Evolutionary conservation across 2,888 invertebrate genomes (phyloP).

Genomic region (Heliothis peltigera): DNA sequence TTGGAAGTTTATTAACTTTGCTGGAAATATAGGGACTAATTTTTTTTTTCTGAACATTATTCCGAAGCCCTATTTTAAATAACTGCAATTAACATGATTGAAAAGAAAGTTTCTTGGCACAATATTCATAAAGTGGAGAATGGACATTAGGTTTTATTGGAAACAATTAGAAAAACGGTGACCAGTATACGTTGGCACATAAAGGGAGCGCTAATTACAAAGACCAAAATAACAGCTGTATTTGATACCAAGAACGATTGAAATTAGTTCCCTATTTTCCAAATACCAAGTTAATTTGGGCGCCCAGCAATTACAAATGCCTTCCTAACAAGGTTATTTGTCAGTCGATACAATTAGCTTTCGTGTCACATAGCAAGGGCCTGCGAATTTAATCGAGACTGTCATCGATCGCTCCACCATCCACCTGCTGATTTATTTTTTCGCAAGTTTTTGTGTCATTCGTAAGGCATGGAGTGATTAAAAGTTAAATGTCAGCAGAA

Average conservation of each 20-base stretch:
- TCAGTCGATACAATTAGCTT: slow-evolving; percentile 56
- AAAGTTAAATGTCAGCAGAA: slow-evolving; percentile 35
- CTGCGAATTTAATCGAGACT: slow-evolving; percentile 57
- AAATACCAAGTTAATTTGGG: slow-evolving; percentile 22
- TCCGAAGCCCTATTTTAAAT: background rate
- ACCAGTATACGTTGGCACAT: slow-evolving; percentile 18
- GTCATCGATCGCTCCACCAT: slow-evolving; percentile 58
- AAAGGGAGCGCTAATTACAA: background rate
- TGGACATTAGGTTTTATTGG: slow-evolving; percentile 29
- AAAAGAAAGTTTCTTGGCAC: background rate
- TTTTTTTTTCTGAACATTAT: background rate
- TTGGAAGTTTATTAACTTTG: slow-evolving; percentile 1
- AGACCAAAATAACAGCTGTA: background rate
- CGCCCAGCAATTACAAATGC: slow-evolving; percentile 51
- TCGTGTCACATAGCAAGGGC: slow-evolving; percentile 50
- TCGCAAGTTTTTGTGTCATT: slow-evolving; percentile 36
- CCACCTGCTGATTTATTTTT: slow-evolving; percentile 63
- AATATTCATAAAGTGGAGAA: background rate
- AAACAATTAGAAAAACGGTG: slow-evolving; percentile 28
- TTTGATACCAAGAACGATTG: slow-evolving; percentile 11
- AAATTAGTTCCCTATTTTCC: slow-evolving; percentile 8
- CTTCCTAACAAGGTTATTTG: slow-evolving; percentile 59
- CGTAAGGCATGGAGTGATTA: slow-evolving; percentile 25
- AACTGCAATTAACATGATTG: slow-evolving; percentile 6
- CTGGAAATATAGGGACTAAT: background rate